phyloP scores from a whole-genome alignment of 2,113 vertebrate species.

The Phylloscopus trochiloides region DNA sequence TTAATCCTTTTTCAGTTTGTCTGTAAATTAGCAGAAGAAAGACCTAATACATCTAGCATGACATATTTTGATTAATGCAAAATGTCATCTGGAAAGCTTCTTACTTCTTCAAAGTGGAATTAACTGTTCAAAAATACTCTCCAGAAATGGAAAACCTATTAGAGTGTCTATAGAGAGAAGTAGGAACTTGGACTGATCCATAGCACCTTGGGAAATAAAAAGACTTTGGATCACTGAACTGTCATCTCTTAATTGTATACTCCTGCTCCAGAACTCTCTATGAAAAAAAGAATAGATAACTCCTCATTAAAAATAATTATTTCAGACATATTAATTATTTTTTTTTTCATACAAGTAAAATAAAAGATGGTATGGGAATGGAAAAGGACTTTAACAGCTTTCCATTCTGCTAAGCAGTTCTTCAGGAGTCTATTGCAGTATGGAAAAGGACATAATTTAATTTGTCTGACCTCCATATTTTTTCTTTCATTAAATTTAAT shows the following conservation, averaged over 20 bases:
- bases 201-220: background rate
- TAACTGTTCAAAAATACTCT: background rate
- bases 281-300: background rate
- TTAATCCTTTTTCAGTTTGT: background rate
- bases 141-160: background rate
- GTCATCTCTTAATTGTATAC: background rate
- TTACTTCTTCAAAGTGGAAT: background rate
- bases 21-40: constrained; percentile 8
- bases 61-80: background rate
- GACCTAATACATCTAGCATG: background rate
- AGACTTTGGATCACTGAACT: background rate
- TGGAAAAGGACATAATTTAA: background rate
- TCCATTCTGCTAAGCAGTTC: background rate
- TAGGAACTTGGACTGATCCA: background rate
- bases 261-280: background rate
- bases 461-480: background rate
- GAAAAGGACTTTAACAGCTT: background rate
- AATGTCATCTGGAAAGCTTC: background rate
- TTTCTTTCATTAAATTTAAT: background rate
- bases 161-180: background rate
- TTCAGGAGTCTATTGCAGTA: background rate
- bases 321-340: background rate
- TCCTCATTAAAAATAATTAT: background rate
- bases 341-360: background rate
- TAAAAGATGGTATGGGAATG: background rate